A percentile compares a stretch with the other conserved stretches of the same genome.
Evolutionary conservation across 2,113 vertebrate genomes (phyloP).

Genomic region (Rana temporaria): DNA sequence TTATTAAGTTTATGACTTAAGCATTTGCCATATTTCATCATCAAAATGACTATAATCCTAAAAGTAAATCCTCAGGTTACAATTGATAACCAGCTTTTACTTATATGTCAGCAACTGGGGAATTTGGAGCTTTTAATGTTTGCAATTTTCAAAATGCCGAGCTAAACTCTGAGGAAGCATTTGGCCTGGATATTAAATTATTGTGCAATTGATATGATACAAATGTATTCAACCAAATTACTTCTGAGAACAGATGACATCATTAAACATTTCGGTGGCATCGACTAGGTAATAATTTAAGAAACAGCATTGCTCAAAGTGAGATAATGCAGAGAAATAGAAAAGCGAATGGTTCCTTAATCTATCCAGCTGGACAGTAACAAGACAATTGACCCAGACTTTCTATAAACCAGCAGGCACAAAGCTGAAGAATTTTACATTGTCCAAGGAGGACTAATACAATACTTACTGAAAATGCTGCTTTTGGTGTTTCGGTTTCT

Average conservation of each 20-base stretch:
- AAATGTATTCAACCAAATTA: conserved; percentile 49
- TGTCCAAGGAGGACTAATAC: conserved; percentile 36
- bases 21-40: conserved; percentile 28
- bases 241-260: conserved; percentile 53
- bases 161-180: conserved; percentile 36
- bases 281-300: conserved; percentile 39
- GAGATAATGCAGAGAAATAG: conserved; percentile 37
- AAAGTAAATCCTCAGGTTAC: conserved; percentile 31
- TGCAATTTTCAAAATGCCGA: conserved; percentile 44
- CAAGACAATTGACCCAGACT: conserved; percentile 30
- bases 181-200: conserved; percentile 34
- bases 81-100: conserved; percentile 41
- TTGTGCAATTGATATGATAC: conserved; percentile 25
- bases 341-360: conserved; percentile 32
- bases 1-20: conserved; percentile 39
- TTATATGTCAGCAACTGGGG: conserved; percentile 17
- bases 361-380: conserved; percentile 32
- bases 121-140: conserved; percentile 31
- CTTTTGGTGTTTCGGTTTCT: conserved; percentile 38
- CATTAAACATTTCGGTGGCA: conserved; percentile 36
- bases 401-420: conserved; percentile 29
- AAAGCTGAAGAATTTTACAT: conserved; percentile 8
- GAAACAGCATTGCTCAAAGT: conserved; percentile 27
- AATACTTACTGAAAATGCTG: conserved; percentile 29
- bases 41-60: conserved; percentile 30